Base-by-base conservation (phyloP, 1,140 invertebrate species). In the Eumeta japonica region DNA sequence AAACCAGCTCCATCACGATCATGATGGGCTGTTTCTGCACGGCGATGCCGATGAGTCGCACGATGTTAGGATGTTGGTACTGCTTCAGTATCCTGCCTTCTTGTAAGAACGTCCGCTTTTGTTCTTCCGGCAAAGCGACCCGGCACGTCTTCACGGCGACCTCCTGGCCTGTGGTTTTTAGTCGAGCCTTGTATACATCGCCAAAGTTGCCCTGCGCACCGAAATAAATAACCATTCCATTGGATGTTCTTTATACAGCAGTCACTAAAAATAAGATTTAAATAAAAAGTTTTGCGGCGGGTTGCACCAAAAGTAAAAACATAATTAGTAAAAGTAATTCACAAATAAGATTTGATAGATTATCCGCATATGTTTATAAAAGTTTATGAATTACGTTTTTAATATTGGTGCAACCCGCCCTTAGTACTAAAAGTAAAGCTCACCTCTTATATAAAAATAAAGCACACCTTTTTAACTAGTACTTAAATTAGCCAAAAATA, bases 1-100 rank as follows among this genome's bases (percentile, higher is more conserved):
- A 83, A n/a, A 97, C 92, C 37, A 95, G 79, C 76, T 98, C 95
- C 94, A 98, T 97, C 13, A 98, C 92, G 57, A 98, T 97, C 94
- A 98, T 97, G 33, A 98, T 95, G 0, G 96, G 96, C 56, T 97
- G 94, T 58, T 97, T 94, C 62, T 97, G 93, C 31, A 97, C 94
- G 55, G 94, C 96, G 50, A 98, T 97, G 13, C 95, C 95, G 49
- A 97, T 96, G n/a, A 98, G 83, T 55, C 91, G 87, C 4, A 96
- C 93, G 50, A 96, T 92, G 71, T 98, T 98, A 1, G 91, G 91
- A 78, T 98, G 95, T 68, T 96, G 89, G 62, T 97, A 98, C 62
- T 97, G 93, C 55, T 96, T 96, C 3, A 98, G 77, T 39, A 98
- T 97, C 45, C 93, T 78, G 0, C 94, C 95, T 63, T 98, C 94